Evolutionary conservation across 1,140 invertebrate species (phyloP).

Genomic region (Forficula auricularia): DNA sequence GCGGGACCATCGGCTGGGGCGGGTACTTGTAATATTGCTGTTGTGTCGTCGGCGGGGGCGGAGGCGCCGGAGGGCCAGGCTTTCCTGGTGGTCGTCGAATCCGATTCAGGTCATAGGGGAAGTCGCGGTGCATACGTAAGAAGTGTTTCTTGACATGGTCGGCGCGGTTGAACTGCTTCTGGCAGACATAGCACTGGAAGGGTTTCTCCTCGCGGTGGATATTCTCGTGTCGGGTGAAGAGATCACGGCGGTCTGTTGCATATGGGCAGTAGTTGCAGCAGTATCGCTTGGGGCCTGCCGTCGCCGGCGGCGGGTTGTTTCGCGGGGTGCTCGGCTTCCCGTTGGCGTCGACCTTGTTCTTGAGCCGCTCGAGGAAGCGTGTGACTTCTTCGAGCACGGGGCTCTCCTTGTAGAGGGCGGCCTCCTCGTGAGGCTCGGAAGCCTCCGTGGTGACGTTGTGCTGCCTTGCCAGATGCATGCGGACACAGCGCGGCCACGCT

Average conservation of each 20-base stretch:
- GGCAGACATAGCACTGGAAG: conserved; percentile 79
- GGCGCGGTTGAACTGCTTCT: conserved; percentile 82
- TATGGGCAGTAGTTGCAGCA: conserved; percentile 72
- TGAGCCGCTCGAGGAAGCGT: conserved; percentile 41
- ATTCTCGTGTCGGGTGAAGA: conserved; percentile 89
- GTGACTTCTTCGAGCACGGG: conserved; percentile 50
- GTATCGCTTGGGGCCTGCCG: conserved; percentile 44
- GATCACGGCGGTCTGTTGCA: conserved; percentile 75
- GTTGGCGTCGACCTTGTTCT: conserved; percentile 34
- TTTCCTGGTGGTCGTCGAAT: conserved; percentile 42
- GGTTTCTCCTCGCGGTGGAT: conserved; percentile 88
- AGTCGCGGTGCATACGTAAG: conserved; percentile 71
- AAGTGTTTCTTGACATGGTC: conserved; percentile 92
- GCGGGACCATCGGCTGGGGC: conserved; percentile 6
- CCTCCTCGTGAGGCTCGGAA: conserved; percentile 23
- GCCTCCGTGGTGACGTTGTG: conserved; percentile 42
- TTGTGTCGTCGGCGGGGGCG: conserved; percentile 1
- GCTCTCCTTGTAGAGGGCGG: conserved; percentile 42
- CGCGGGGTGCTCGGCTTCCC: no score
- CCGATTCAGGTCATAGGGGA: conserved; percentile 65
- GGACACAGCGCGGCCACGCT: conserved; percentile 54
- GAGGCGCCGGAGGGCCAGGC: neutral
- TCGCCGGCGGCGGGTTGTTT: neutral
- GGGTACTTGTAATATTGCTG: neutral
- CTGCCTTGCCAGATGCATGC: conserved; percentile 50